Base-by-base conservation (phyloP, 2,888 invertebrate genomes). In the Stenoptilia bipunctidactyla region DNA sequence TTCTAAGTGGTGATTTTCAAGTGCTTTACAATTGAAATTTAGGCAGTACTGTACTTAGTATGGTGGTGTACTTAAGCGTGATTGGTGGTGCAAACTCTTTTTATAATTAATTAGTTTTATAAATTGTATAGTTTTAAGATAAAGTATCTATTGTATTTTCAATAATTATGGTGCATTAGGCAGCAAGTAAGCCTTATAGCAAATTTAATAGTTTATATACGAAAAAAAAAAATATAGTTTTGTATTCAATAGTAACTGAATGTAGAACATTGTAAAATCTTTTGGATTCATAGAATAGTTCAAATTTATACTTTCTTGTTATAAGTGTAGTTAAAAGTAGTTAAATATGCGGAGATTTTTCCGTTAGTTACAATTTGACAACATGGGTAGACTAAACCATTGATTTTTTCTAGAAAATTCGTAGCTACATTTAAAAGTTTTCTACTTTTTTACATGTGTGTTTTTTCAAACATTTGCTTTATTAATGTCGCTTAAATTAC, bases 71-170 rank as follows among this genome's bases (percentile, higher is more conserved):
- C 27, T 51, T 49, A 53, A 65, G 56, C 52, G 63, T 71, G 55
- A 75, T 72, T 79, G 83, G 83, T 83, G 83, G 83, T 83, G 83
- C 83, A 82, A 83, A 76, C 79, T 82, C 77, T 68, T 60, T n/a
- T 20, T 20, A 20, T 20, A 20, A 20, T 8, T 20, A 52, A 48
- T 47, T 48, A 51, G 55, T 55, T 55, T 61, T 64, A 63, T 64
- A 66, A 61, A 48, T 66, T 68, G 58, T 66, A 59, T 77, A 77
- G 67, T 52, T 59, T 57, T 80, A 75, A 77, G 73, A 63, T 44
- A 56, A 52, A 66, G 65, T 45, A 48, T 52, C 53, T 54, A 58
- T 50, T 61, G 61, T 65, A 52, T 20, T 41, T 36, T 30, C 57
- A 51, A 52, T 53, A 47, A 52, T 51, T 56, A 61, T 58, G 65